Evolutionary conservation across 2,888 invertebrate genomes (phyloP).

Genomic region (Cacoxenus indagator): DNA sequence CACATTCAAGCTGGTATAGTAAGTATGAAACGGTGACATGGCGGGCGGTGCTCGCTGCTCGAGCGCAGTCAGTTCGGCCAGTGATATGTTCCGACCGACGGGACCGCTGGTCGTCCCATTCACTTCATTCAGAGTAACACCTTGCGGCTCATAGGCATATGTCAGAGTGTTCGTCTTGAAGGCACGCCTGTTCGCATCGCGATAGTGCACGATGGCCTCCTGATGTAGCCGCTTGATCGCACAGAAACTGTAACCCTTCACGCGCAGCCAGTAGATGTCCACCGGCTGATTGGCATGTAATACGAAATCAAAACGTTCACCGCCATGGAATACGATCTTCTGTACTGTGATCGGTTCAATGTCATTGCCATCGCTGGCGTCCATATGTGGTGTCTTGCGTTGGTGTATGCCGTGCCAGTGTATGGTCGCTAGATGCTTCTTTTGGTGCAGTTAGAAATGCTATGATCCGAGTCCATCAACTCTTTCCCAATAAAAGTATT

Average conservation of each 20-base stretch:
- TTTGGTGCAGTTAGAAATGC: too few relatives aligned
- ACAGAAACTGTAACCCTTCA: constrained; percentile 65
- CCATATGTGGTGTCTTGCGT: constrained; percentile 62
- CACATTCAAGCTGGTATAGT: constrained; percentile 62
- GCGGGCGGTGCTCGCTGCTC: constrained; percentile 35
- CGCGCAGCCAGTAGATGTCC: constrained; percentile 64
- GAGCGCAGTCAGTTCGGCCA: constrained; percentile 51
- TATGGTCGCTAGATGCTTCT: too few relatives aligned
- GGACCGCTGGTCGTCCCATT: constrained; percentile 43
- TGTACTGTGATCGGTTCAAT: constrained; percentile 62
- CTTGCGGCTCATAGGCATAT: constrained; percentile 54
- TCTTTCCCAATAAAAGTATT: too few relatives aligned
- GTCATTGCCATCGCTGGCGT: constrained; percentile 63
- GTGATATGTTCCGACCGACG: constrained; percentile 42
- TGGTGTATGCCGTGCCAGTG: constrained; percentile 68
- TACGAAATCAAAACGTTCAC: constrained; percentile 65
- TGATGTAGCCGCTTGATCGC: constrained; percentile 55
- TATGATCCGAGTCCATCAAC: too few relatives aligned
- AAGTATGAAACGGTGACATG: constrained; percentile 43
- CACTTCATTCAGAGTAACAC: constrained; percentile 55
- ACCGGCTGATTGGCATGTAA: constrained; percentile 60
- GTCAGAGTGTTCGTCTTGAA: constrained; percentile 48
- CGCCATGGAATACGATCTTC: constrained; percentile 59
- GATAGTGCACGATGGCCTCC: constrained; percentile 63
- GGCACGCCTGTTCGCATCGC: constrained; percentile 46